These are phyloP conservation scores for Pseudomyrmex dendroicus DNA, from an alignment of 1,140 invertebrate species.

Conservation along the genomic window DNA sequence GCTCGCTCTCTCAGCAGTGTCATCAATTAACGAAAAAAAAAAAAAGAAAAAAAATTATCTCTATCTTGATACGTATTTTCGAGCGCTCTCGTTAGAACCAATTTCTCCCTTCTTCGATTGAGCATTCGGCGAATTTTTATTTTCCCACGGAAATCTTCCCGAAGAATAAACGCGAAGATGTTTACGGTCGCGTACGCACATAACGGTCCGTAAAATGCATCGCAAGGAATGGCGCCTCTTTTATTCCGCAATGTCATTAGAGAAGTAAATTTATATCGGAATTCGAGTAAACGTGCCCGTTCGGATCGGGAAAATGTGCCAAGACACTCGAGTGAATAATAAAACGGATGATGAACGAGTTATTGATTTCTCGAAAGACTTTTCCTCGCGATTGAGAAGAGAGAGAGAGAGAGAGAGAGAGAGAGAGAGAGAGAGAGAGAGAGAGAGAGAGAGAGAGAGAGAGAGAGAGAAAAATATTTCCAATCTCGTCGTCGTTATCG, in stretches of 20 bases:
- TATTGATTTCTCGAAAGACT: constrained; percentile 27
- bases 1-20: too few relatives aligned
- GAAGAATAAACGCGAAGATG: constrained; percentile 50
- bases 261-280: constrained; percentile 45
- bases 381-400: neutral
- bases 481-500: neutral
- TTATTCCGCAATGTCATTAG: constrained; percentile 17
- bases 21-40: too few relatives aligned
- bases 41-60: neutral
- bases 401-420: too few relatives aligned
- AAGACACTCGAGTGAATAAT: constrained; percentile 50
- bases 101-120: neutral
- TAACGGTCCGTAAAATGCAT: constrained; percentile 48
- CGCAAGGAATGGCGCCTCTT: constrained; percentile 22
- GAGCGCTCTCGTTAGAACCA: neutral
- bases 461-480: too few relatives aligned
- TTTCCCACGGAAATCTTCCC: constrained; percentile 16
- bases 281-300: constrained; percentile 24
- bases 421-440: too few relatives aligned
- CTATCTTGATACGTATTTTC: constrained; percentile 10
- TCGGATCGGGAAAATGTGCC: constrained; percentile 34
- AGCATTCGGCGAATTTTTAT: constrained; percentile 23
- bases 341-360: constrained; percentile 29
- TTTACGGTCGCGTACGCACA: constrained; percentile 21
- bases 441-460: too few relatives aligned